Percentiles rank a stretch among this genome's conserved stretches.
phyloP scores from a whole-genome alignment of 2,888 invertebrate genomes.

The Agapostemon virescens region DNA sequence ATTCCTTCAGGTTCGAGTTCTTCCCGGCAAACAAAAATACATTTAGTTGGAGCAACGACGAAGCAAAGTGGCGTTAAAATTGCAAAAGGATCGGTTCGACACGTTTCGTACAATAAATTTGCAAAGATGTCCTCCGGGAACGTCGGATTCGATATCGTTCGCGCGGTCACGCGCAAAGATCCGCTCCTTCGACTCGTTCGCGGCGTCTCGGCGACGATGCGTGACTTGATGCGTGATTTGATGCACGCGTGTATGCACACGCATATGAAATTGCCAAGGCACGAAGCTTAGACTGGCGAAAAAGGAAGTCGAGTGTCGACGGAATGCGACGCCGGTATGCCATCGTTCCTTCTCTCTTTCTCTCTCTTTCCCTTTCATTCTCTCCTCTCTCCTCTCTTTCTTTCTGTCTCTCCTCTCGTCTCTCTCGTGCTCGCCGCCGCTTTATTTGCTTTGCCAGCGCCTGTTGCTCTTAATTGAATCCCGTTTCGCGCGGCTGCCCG shows the following conservation, averaged over 20 bases:
- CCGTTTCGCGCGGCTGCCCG: conserved; percentile 1
- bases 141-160: conserved; percentile 58
- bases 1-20: neutral
- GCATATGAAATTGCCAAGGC: conserved; percentile 51
- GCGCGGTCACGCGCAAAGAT: conserved; percentile 29
- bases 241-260: conserved; percentile 23
- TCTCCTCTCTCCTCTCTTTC: neutral
- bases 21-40: neutral
- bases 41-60: neutral
- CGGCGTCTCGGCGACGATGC: conserved; percentile 23
- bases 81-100: neutral
- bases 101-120: neutral
- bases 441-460: conserved; percentile 24
- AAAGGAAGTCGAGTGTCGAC: conserved; percentile 43
- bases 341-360: neutral
- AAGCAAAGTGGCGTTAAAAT: neutral
- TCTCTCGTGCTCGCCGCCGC: neutral
- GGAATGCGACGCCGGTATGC: conserved; percentile 42
- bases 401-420: neutral
- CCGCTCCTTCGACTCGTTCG: conserved; percentile 18
- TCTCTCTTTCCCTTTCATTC: neutral
- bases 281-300: conserved; percentile 30
- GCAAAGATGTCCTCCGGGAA: neutral
- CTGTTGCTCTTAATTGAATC: conserved; percentile 25
- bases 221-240: conserved; percentile 43